Evolutionary conservation across 1,140 invertebrate genomes (phyloP).

Genomic region (Aphidius ervi): DNA sequence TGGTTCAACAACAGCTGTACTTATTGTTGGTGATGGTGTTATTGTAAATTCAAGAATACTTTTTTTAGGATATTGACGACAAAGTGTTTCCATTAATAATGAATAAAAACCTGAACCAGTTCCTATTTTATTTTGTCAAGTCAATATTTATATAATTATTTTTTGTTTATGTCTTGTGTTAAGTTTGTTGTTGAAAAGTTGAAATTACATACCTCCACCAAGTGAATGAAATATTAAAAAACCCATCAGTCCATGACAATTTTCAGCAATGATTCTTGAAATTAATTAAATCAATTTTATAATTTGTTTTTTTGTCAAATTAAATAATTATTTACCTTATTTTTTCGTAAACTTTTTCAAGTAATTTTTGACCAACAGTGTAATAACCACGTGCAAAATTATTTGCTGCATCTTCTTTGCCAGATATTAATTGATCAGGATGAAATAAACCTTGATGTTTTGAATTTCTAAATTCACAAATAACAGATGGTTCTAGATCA

Average conservation of each 20-base stretch:
- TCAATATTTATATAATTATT: neutral
- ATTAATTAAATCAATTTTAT: no score
- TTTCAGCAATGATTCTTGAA: slow-evolving; percentile 28
- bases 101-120: slow-evolving; percentile 63
- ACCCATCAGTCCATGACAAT: slow-evolving; percentile 55
- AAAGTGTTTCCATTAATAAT: slow-evolving; percentile 59
- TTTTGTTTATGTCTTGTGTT: no score
- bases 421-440: slow-evolving; percentile 69
- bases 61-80: slow-evolving; percentile 59
- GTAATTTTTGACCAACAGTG: slow-evolving; percentile 57
- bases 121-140: slow-evolving; percentile 39
- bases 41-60: slow-evolving; percentile 61
- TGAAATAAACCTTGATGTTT: slow-evolving; percentile 57
- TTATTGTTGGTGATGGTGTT: slow-evolving; percentile 62
- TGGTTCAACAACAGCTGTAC: slow-evolving; percentile 64
- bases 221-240: slow-evolving; percentile 69
- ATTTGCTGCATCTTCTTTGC: slow-evolving; percentile 76
- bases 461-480: slow-evolving; percentile 52
- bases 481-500: slow-evolving; percentile 62
- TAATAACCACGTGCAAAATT: slow-evolving; percentile 58
- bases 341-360: slow-evolving; percentile 33
- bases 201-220: slow-evolving; percentile 47
- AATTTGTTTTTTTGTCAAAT: no score
- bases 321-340: slow-evolving; percentile 7
- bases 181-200: no score